A percentile compares a stretch with the other conserved stretches of the same genome.
Conservation (phyloP, 2,888 invertebrate genomes). For the Cerastis rubricosa region DNA sequence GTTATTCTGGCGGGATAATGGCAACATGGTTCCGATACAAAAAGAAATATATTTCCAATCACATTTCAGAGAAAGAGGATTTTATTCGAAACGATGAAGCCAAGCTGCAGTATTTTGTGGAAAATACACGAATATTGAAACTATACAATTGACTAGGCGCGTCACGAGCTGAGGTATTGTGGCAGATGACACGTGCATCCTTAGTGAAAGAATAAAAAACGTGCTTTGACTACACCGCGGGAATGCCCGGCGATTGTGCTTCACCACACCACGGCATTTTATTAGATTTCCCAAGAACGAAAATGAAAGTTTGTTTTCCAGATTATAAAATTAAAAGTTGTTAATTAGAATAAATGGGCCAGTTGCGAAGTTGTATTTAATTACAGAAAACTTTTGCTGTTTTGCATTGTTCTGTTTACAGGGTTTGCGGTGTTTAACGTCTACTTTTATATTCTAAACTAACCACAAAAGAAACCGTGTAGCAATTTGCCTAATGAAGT, state of each 20-base stretch:
- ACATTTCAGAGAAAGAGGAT: constrained; percentile 43
- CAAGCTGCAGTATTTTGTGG: constrained; percentile 12
- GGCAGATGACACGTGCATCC: constrained; percentile 32
- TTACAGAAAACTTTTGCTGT: constrained; percentile 56
- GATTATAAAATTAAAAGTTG: constrained; percentile 62
- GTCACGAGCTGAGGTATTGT: constrained; percentile 43
- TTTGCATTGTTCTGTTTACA: constrained; percentile 46
- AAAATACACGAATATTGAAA: constrained; percentile 46
- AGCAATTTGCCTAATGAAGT: constrained; percentile 32
- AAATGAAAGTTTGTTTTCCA: constrained; percentile 48
- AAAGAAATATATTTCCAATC: constrained; percentile 57
- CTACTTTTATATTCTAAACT: constrained; percentile 35
- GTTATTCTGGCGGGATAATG: constrained; percentile 54
- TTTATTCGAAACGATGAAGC: constrained; percentile 25
- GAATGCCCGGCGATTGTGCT: constrained; percentile 22
- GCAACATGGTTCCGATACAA: constrained; percentile 43
- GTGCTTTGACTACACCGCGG: constrained; percentile 40
- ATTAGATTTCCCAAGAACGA: constrained; percentile 43
- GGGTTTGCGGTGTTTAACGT: constrained; percentile 33
- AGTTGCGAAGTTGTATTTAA: constrained; percentile 62
- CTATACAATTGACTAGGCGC: constrained; percentile 26
- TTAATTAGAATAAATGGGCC: constrained; percentile 60
- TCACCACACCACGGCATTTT: constrained; percentile 19
- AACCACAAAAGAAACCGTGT: constrained; percentile 9
- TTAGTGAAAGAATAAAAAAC: constrained; percentile 40